A percentile compares a stretch with the other conserved stretches of the same genome.
Evolutionary conservation across 1,140 invertebrate species (phyloP).

Genomic region (Drosophila sulfurigaster): DNA sequence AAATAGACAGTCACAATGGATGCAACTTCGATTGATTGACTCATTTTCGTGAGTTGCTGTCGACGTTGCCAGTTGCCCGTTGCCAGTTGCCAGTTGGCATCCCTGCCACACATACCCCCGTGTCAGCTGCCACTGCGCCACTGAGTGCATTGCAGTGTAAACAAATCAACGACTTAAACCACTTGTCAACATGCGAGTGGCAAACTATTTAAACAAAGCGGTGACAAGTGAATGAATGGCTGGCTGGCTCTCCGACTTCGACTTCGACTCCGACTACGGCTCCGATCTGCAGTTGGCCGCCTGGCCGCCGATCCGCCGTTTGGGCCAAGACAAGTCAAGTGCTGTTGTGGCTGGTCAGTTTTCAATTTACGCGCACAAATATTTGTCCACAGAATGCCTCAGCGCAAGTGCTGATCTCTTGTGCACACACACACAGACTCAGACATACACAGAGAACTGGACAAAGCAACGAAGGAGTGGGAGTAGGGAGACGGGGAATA

Average conservation of each 20-base stretch:
- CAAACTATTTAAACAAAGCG: slow-evolving; percentile 83
- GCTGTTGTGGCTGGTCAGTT: slow-evolving; percentile 80
- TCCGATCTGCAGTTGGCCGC: slow-evolving; percentile 16
- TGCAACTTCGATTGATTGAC: slow-evolving; percentile 73
- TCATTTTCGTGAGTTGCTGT: slow-evolving; percentile 72
- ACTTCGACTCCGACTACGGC: slow-evolving; percentile 11
- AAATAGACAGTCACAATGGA: slow-evolving; percentile 61
- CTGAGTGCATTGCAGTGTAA: slow-evolving; percentile 59
- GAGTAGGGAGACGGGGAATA: not conserved
- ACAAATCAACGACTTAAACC: slow-evolving; percentile 83
- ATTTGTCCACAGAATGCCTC: slow-evolving; percentile 80
- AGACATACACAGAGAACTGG: not conserved
- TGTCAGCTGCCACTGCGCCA: slow-evolving; percentile 24
- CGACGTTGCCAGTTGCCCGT: slow-evolving; percentile 10
- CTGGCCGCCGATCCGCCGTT: too few relatives aligned
- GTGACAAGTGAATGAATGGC: slow-evolving; percentile 81
- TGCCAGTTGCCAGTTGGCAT: not conserved
- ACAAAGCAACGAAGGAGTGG: slow-evolving; percentile 19
- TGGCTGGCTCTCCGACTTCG: slow-evolving; percentile 31
- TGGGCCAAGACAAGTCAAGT: slow-evolving; percentile 55
- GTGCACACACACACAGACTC: slow-evolving; percentile 52
- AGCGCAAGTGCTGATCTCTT: slow-evolving; percentile 80
- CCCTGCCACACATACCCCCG: slow-evolving; percentile 14
- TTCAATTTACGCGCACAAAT: slow-evolving; percentile 80
- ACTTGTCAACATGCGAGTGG: slow-evolving; percentile 81